Evolutionary conservation across 2,888 invertebrate species (phyloP).

Genomic region (Heterodera filipjevi): DNA sequence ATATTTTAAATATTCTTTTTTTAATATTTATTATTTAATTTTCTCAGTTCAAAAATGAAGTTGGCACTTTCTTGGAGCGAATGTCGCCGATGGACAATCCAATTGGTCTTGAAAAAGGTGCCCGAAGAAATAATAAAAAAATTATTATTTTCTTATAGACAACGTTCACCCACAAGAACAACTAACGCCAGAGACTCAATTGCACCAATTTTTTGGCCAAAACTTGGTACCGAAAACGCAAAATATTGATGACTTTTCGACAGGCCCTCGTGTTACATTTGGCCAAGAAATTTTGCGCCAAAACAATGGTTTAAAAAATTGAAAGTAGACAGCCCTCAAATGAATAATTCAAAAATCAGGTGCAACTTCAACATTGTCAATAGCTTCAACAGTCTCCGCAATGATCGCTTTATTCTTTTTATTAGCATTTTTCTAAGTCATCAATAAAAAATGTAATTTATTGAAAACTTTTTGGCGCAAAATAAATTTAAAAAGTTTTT

Average conservation of each 20-base stretch:
- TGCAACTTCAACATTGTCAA: not conserved
- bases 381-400: not conserved
- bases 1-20: not conserved
- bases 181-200: not conserved
- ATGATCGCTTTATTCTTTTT: no score
- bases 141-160: not conserved
- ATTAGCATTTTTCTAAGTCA: no score
- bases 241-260: not conserved
- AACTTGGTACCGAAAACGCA: not conserved
- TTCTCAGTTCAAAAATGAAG: not conserved
- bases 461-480: no score
- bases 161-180: not conserved
- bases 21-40: not conserved
- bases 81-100: not conserved
- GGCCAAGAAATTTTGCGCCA: not conserved
- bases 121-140: not conserved
- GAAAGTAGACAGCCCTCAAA: not conserved
- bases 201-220: not conserved
- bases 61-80: not conserved
- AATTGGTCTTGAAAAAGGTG: not conserved
- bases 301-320: not conserved
- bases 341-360: not conserved
- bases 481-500: no score
- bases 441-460: no score
- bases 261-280: not conserved